Conservation (phyloP, 1,140 invertebrate species). For the Panagrolaimus sp. region DNA sequence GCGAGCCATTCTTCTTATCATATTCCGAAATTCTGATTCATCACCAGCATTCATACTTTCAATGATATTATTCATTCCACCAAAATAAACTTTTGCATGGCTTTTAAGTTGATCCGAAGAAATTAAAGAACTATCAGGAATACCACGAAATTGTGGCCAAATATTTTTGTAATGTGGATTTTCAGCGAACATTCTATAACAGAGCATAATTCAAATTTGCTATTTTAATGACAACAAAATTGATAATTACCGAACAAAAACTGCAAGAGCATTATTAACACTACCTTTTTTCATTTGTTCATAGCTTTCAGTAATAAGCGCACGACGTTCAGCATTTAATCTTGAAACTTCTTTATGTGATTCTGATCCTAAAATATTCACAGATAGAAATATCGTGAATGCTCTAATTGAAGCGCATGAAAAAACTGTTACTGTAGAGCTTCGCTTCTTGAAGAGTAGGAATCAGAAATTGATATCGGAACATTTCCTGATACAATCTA, state of each 20-base stretch:
- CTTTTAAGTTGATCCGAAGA: slow-evolving; percentile 32
- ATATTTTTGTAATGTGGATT: slow-evolving; percentile 47
- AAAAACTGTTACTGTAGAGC: too few species aligned
- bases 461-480: too few species aligned
- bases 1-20: slow-evolving; percentile 5
- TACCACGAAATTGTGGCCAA: slow-evolving; percentile 44
- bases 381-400: too few species aligned
- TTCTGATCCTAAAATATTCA: background rate
- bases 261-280: slow-evolving; percentile 3
- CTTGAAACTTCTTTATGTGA: slow-evolving; percentile 4
- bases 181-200: slow-evolving; percentile 43
- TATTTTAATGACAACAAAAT: background rate
- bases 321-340: background rate
- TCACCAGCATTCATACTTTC: slow-evolving; percentile 25
- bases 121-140: slow-evolving; percentile 38
- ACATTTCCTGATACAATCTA: too few species aligned
- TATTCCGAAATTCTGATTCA: slow-evolving; percentile 19
- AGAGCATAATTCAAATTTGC: too few species aligned
- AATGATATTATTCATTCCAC: slow-evolving; percentile 37
- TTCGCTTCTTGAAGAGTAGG: too few species aligned
- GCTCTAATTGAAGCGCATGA: too few species aligned
- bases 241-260: slow-evolving; percentile 22
- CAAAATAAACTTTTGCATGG: slow-evolving; percentile 41
- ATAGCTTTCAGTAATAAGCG: slow-evolving; percentile 5
- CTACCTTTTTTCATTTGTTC: background rate